Conservation (phyloP, 1,140 invertebrate genomes). For the Drosophila lacertosa region DNA sequence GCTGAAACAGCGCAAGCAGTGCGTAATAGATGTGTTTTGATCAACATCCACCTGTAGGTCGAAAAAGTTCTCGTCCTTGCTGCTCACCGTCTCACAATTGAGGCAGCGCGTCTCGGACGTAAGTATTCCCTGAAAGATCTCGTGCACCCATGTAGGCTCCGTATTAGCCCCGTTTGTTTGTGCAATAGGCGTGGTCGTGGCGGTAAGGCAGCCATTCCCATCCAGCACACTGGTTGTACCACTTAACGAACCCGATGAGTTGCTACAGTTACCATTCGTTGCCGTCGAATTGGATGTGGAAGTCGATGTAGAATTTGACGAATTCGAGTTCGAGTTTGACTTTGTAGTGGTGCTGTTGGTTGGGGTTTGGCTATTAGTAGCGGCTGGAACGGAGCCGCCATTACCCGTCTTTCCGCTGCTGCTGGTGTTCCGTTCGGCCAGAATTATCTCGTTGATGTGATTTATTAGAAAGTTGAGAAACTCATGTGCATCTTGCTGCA, state of each 20-base stretch:
- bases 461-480: slow-evolving; percentile 99
- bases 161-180: slow-evolving; percentile 85
- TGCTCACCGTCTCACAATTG: slow-evolving; percentile 99
- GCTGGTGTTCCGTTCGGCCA: slow-evolving; percentile 92
- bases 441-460: slow-evolving; percentile 96
- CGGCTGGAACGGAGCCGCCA: slow-evolving; percentile 48
- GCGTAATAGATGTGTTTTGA: slow-evolving; percentile 99
- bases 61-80: slow-evolving; percentile 99
- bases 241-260: slow-evolving; percentile 72
- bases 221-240: slow-evolving; percentile 66
- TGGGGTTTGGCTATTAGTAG: slow-evolving; percentile 32
- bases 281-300: slow-evolving; percentile 70
- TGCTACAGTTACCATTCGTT: slow-evolving; percentile 85
- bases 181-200: slow-evolving; percentile 60
- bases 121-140: slow-evolving; percentile 99
- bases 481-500: slow-evolving; percentile 99
- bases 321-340: slow-evolving; percentile 65
- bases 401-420: slow-evolving; percentile 80
- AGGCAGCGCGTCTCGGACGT: slow-evolving; percentile 99
- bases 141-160: slow-evolving; percentile 99
- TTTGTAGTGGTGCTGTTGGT: slow-evolving; percentile 69
- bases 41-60: slow-evolving; percentile 99
- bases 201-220: slow-evolving; percentile 55
- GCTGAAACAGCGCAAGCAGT: slow-evolving; percentile 98
- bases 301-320: slow-evolving; percentile 79